Conservation (phyloP, 64 coral and sea anemone genomes). For the Platygyra sinensis region DNA sequence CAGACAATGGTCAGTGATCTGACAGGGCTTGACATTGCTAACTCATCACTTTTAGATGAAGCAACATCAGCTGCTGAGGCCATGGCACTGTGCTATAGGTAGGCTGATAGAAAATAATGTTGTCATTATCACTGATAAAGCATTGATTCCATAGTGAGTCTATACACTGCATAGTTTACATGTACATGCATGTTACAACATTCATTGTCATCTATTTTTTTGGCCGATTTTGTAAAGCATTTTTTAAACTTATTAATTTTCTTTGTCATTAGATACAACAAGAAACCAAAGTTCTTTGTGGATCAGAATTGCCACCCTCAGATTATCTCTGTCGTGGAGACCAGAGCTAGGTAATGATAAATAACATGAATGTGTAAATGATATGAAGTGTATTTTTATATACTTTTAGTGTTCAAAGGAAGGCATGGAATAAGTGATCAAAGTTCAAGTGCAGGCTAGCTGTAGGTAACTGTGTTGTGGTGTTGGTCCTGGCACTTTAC, state of each 20-base stretch:
- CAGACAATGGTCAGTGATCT: constrained; percentile 99
- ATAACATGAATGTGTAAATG: too few relatives aligned
- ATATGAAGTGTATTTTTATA: too few relatives aligned
- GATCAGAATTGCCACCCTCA: constrained; percentile 96
- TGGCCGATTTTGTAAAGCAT: too few relatives aligned
- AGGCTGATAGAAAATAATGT: not conserved
- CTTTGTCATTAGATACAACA: constrained; percentile 63
- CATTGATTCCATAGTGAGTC: too few relatives aligned
- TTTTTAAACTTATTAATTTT: not conserved
- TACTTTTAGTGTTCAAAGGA: too few relatives aligned
- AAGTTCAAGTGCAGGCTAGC: too few relatives aligned
- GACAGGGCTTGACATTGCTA: constrained; percentile 93
- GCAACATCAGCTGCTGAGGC: constrained; percentile 97
- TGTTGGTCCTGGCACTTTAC: too few relatives aligned
- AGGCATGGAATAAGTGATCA: too few relatives aligned
- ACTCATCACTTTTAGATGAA: constrained; percentile 94
- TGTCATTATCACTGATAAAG: too few relatives aligned
- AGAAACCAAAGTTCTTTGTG: constrained; percentile 91
- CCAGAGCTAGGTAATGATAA: constrained; percentile 76
- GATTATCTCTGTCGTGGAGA: constrained; percentile 88
- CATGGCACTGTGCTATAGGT: constrained; percentile 94
- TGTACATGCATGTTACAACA: not conserved
- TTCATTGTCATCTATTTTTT: not conserved
- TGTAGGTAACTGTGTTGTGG: too few relatives aligned
- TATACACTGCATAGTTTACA: too few relatives aligned